A percentile compares a stretch with the other conserved stretches of the same genome.
Conservation (phyloP, 1,140 invertebrate species). For the Panagrolaimus sp. region DNA sequence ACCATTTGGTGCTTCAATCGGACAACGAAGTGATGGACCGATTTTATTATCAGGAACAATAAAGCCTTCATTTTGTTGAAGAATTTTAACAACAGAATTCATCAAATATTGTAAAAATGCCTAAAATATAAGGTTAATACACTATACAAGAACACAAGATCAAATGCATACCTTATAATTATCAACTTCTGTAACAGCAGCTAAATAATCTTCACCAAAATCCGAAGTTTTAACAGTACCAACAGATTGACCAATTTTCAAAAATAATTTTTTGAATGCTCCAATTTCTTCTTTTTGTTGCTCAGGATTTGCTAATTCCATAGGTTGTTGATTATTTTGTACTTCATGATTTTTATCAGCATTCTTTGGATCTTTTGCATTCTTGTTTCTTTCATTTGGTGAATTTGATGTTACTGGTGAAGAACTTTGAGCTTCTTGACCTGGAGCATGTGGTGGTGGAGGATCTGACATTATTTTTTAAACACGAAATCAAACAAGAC, state of each 20-base stretch:
- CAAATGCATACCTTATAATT: background rate
- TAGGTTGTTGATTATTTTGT: background rate
- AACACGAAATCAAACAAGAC: too few relatives aligned
- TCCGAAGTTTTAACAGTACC: background rate
- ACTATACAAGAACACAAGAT: too few relatives aligned
- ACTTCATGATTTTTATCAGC: too few relatives aligned
- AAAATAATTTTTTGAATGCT: background rate
- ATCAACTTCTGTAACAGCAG: background rate
- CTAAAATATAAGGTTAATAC: too few relatives aligned
- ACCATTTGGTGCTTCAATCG: background rate
- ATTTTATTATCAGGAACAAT: background rate
- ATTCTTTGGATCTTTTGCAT: too few relatives aligned
- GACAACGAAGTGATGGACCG: background rate
- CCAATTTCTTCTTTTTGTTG: background rate
- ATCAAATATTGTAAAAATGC: background rate
- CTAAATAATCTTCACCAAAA: background rate
- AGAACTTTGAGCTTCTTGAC: too few relatives aligned
- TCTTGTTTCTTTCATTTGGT: too few relatives aligned
- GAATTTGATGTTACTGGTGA: too few relatives aligned
- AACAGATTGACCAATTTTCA: background rate
- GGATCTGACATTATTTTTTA: too few relatives aligned
- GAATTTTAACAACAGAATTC: background rate
- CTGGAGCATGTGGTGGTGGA: too few relatives aligned
- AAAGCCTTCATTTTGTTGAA: background rate
- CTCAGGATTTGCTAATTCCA: background rate